Base-by-base conservation (phyloP, 1,140 invertebrate species). In the Calephelis virginiensis region DNA sequence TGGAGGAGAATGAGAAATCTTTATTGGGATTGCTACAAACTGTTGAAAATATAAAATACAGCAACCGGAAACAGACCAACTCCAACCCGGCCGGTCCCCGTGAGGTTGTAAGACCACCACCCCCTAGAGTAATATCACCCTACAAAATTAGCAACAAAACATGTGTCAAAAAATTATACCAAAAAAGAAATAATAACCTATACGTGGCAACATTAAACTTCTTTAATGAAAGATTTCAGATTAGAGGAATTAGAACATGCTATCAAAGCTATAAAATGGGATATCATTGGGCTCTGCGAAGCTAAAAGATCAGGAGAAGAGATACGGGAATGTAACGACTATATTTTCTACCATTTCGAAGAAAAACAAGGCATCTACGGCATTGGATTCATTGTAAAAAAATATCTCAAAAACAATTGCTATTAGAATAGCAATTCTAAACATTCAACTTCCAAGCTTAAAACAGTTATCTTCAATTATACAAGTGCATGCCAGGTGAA, bases 301-400 rank as follows among this genome's bases (percentile, higher is more conserved):
- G 53, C 71, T 8, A 64, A 67, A 62, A 69, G 50, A 70, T 12
- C 10, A 8, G 73, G 69, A 40, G 59, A 63, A 48, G 40, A 68
- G 6, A 71, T 72, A 5, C 28, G 14, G 56, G 65, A 68, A 61
- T 46, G 70, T 12, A 40, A 60, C 8, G 43, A 72, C 0, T 67
- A 63, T 40, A 68, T 73, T 8, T 69, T 73, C 9, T 75, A 66
- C 14, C 64, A 61, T 47, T 56, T 61, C 9, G 70, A 68, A 4
- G 63, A 68, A 64, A 64, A 12, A 12, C 10, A 63, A 56, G 68
- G 68, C 5, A 47, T 63, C 6, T 61, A 75, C 63, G 73, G 73
- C 0, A 64, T 74, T 5, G 73, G 70, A 38, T 74, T 71, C 12
- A 12, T 72, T 47, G 17, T 75, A 2, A 75, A 72, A 65, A 72